Evolutionary conservation across 1,140 invertebrate species (phyloP), one percentile per base, ranked within the genome.

Genomic region (Formica exsecta): DNA sequence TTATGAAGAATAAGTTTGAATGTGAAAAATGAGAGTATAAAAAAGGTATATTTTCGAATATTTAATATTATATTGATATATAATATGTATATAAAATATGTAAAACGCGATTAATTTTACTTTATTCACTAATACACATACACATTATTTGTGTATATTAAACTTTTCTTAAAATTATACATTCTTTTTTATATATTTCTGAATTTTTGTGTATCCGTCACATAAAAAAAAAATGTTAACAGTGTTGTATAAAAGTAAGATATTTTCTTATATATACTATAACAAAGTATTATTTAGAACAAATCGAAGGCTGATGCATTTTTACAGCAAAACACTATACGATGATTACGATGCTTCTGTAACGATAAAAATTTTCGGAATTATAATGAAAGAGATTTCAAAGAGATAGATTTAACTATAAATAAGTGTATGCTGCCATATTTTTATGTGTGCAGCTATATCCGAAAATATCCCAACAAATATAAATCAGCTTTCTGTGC

Each of bases 191-290:
- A 44, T 59, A 70, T 83, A 83, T 36, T 32, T 19, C 44, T 54
- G 6, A 81, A 71, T 8, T 13, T 73, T 57, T 29, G 25, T 32
- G 32, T 32, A 32, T 29, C 7, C 66, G 4, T 59, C 7, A 61
- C 4, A 4, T 38, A 48, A 73, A 61, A 59, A 29, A 38, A 36
- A 32, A 36, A 80, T 13, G 7, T 66, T 79, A 66, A 80, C 4
- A 70, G 65, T 85, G 57, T 81, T 38, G 36, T 75, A 70, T 76
- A 13, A 83, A 83, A 89, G 41, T 57, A 61, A 89, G 61, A 83
- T 89, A 89, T 89, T 89, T 89, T 89, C 65, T 86, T 89, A 89
- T 73, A 59, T 29, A 73, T 59, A 57, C 65, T 29, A 88, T 41
- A 83, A 36, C 13, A 61, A 88, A 77, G 75, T 75, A 88, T 68